Evolutionary conservation across 2,113 vertebrate species (phyloP).

Genomic region (Chauna torquata): DNA sequence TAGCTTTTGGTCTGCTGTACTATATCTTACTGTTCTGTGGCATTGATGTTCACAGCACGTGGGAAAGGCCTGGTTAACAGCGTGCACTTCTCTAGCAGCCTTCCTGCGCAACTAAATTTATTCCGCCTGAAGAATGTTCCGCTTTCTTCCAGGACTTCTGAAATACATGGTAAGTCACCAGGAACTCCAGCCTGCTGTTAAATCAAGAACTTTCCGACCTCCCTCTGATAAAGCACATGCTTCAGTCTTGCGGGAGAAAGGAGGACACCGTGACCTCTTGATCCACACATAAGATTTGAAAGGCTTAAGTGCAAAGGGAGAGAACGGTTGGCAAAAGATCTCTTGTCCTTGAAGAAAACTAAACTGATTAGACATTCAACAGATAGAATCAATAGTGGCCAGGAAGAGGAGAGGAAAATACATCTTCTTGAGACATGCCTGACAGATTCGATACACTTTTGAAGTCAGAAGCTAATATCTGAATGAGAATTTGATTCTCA

Average conservation of each 20-base stretch:
- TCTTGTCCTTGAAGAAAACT: constrained; percentile 33
- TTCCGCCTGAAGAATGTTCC: constrained; percentile 24
- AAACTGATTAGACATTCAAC: constrained; percentile 56
- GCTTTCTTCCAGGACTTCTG: constrained; percentile 39
- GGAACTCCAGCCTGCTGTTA: constrained; percentile 41
- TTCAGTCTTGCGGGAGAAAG: constrained; percentile 12
- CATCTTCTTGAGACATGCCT: constrained; percentile 29
- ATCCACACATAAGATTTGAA: neutral
- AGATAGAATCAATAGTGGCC: constrained; percentile 5
- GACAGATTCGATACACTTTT: constrained; percentile 29
- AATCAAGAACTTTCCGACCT: constrained; percentile 42
- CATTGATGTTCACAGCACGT: constrained; percentile 23
- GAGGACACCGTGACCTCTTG: neutral
- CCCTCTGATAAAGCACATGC: neutral
- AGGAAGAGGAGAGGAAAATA: constrained; percentile 29
- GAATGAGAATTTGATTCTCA: constrained; percentile 53
- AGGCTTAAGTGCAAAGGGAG: neutral
- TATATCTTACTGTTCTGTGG: neutral
- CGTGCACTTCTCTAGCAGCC: neutral
- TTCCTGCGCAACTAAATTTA: constrained; percentile 36
- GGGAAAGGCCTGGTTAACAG: constrained; percentile 33
- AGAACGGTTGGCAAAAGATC: neutral
- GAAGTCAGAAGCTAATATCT: constrained; percentile 46
- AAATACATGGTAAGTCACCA: constrained; percentile 1
- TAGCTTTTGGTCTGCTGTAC: constrained; percentile 3